Evolutionary conservation across 2,797 vertebrate genomes (phyloP).

Genomic region (Hoplostethus mediterraneus): DNA sequence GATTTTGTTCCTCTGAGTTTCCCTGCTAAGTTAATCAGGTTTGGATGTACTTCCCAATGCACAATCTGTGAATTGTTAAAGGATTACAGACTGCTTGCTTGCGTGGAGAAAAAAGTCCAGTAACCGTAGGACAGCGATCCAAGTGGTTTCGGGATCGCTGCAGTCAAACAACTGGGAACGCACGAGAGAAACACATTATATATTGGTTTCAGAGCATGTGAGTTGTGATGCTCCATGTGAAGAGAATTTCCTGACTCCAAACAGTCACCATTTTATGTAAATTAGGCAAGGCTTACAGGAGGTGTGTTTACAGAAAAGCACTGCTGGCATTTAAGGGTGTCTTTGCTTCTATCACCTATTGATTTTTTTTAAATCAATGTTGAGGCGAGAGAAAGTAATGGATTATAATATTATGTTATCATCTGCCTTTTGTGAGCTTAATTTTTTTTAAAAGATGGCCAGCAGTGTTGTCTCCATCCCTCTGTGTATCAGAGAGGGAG

Average conservation of each 20-base stretch:
- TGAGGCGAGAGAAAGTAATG: conserved; percentile 13
- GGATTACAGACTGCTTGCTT: conserved; percentile 58
- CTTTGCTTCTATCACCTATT: neutral
- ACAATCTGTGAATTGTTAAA: conserved; percentile 74
- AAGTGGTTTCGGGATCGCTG: conserved; percentile 42
- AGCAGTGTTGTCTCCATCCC: conserved; percentile 33
- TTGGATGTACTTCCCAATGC: conserved; percentile 55
- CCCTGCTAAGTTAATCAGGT: conserved; percentile 54
- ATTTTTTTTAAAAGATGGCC: conserved; percentile 25
- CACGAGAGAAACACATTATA: conserved; percentile 29
- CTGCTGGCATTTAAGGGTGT: neutral
- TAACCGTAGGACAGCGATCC: conserved; percentile 40
- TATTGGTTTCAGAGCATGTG: conserved; percentile 33
- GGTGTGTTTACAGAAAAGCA: conserved; percentile 13
- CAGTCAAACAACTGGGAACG: conserved; percentile 33
- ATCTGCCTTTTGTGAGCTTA: conserved; percentile 8
- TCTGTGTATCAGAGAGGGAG: conserved; percentile 51
- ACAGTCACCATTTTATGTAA: conserved; percentile 21
- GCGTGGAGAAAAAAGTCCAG: conserved; percentile 55
- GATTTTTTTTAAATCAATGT: conserved; percentile 4
- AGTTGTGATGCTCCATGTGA: conserved; percentile 13
- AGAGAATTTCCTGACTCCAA: conserved; percentile 41
- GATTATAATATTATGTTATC: neutral
- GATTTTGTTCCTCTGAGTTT: conserved; percentile 47
- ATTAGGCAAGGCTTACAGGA: conserved; percentile 7